A percentile compares a stretch with the other conserved stretches of the same genome.
Evolutionary conservation across 2,113 vertebrate species (phyloP).

Genomic region (Chaenogobius annularis): DNA sequence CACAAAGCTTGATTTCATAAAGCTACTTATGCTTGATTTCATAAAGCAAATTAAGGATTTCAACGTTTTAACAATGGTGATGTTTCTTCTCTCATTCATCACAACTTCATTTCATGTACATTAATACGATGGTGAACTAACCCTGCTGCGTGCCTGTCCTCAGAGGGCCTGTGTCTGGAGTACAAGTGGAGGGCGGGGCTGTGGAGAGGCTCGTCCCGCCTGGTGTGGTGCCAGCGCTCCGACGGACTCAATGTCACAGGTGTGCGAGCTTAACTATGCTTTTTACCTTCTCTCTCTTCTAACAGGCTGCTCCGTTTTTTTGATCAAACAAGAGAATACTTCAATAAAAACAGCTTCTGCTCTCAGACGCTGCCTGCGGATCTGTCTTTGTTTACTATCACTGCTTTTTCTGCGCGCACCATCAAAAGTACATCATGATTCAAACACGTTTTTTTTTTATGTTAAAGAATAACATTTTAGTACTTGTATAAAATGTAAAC

Average conservation of each 20-base stretch:
- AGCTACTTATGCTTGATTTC: no score
- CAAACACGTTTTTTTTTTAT: background rate
- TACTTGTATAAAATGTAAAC: background rate
- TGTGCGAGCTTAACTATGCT: conserved; percentile 44
- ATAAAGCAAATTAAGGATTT: no score
- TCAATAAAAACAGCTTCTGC: background rate
- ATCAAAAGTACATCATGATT: background rate
- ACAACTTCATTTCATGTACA: background rate
- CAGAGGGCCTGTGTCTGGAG: conserved; percentile 91
- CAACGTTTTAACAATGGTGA: no score
- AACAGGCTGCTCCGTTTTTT: background rate
- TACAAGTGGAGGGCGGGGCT: conserved; percentile 90
- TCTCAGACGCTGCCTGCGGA: background rate
- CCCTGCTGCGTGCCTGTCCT: conserved; percentile 16
- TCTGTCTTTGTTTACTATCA: background rate
- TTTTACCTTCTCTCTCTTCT: background rate
- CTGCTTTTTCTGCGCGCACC: background rate
- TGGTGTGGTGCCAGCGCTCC: conserved; percentile 94
- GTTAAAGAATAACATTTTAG: background rate
- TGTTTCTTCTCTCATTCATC: no score
- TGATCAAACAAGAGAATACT: background rate
- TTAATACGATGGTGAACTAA: background rate
- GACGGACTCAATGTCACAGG: conserved; percentile 97
- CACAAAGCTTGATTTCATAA: no score
- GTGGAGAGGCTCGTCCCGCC: conserved; percentile 89